These are phyloP conservation scores for Euzophera pinguis DNA, from an alignment of 2,888 invertebrate species.

Conservation along the genomic window DNA sequence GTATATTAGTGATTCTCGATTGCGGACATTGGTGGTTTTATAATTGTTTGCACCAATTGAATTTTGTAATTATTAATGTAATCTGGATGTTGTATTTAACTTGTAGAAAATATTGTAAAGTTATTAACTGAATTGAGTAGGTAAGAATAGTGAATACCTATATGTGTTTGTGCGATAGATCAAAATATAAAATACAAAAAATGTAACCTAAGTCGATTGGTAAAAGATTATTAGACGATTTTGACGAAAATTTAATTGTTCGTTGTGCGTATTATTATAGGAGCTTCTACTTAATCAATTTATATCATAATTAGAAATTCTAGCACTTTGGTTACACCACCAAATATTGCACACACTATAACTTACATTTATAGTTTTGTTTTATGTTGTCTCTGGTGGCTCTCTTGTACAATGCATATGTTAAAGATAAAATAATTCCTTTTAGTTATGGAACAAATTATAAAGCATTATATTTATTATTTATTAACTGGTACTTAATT, in stretches of 20 bases:
- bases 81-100: slow-evolving; percentile 77
- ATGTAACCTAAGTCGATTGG: slow-evolving; percentile 45
- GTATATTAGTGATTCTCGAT: slow-evolving; percentile 42
- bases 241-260: slow-evolving; percentile 55
- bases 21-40: slow-evolving; percentile 53
- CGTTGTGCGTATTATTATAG: slow-evolving; percentile 64
- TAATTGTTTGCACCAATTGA: slow-evolving; percentile 73
- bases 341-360: slow-evolving; percentile 60
- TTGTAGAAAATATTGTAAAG: slow-evolving; percentile 72
- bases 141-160: slow-evolving; percentile 61
- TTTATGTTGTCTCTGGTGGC: slow-evolving; percentile 56
- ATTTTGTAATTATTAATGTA: slow-evolving; percentile 76
- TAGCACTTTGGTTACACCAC: slow-evolving; percentile 68
- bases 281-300: slow-evolving; percentile 71
- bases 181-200: slow-evolving; percentile 44
- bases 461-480: slow-evolving; percentile 37
- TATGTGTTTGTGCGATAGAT: slow-evolving; percentile 76
- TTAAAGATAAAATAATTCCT: slow-evolving; percentile 44
- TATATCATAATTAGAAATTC: slow-evolving; percentile 64
- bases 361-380: slow-evolving; percentile 32
- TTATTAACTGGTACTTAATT: slow-evolving; percentile 67
- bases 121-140: slow-evolving; percentile 69
- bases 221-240: slow-evolving; percentile 50
- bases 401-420: slow-evolving; percentile 48
- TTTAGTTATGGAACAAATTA: slow-evolving; percentile 35